phyloP scores from a whole-genome alignment of 92 coral and sea anemone genomes.

The Phenganax stokvisi region DNA sequence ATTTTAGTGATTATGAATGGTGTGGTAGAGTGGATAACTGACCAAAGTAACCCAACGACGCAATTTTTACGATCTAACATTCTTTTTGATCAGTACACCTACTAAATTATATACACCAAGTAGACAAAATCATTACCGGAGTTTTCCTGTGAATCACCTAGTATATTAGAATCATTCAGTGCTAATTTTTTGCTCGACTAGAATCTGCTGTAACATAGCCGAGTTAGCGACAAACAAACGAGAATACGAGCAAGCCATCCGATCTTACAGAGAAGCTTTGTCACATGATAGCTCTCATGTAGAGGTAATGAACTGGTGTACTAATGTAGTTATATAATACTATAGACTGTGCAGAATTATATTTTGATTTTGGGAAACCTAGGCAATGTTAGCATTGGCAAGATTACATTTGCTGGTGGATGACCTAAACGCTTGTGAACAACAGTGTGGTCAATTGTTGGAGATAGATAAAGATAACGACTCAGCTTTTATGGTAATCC shows the following conservation, averaged over 20 bases:
- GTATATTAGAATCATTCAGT: too few species aligned
- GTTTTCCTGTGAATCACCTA: too few species aligned
- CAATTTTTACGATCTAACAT: too few species aligned
- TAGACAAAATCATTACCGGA: too few species aligned
- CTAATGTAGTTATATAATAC: not conserved
- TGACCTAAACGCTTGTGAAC: conserved; percentile 91
- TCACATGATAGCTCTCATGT: conserved; percentile 68
- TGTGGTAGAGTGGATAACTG: too few species aligned
- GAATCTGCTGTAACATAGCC: conserved; percentile 96
- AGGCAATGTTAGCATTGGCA: conserved; percentile 90
- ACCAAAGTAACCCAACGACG: too few species aligned
- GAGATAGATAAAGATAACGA: conserved; percentile 93
- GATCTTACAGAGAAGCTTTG: conserved; percentile 84
- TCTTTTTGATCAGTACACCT: too few species aligned
- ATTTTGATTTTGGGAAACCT: conserved; percentile 17
- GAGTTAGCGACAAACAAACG: conserved; percentile 70
- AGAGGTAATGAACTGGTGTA: conserved; percentile 47
- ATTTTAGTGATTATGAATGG: not conserved
- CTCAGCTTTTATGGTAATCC: conserved; percentile 77
- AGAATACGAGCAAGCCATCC: conserved; percentile 92
- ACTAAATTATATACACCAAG: too few species aligned
- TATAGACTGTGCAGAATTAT: not conserved
- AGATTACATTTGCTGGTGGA: conserved; percentile 79
- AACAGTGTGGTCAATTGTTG: conserved; percentile 77
- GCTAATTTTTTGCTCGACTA: not conserved